Base-by-base conservation (phyloP, 2,797 vertebrate genomes). In the Dryobates pubescens region DNA sequence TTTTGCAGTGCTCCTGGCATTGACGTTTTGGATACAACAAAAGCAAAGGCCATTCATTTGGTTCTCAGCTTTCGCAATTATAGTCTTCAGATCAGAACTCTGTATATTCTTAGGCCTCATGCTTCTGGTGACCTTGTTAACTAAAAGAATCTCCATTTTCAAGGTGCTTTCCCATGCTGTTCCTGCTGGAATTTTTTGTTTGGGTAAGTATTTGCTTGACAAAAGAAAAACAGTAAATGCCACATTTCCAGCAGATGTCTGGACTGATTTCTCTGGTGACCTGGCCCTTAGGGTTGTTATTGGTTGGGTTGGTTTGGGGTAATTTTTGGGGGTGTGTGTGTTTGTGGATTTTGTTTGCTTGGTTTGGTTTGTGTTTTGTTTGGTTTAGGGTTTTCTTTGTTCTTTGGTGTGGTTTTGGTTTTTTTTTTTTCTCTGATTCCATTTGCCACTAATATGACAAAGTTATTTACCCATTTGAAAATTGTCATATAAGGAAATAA, bases 41-140 rank as follows among this genome's bases (percentile, higher is more conserved):
- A 98, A 97, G 64, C 96, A 98, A 23, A 94, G 97, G 19, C 80
- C 84, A 2, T 99, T 99, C 96, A 96, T 99, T 96, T 94, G 97
- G 97, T 98, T 99, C 77, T 99, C 99, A 2, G 99, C 99, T 14
- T 96, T 99, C 13, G 98, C 97, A 74, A 98, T 99, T 93, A 98
- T 99, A 18, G 98, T 99, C 95, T 99, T 99, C 97, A 98, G 99
- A 65, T 98, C 98, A 0, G 99, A 99, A 94, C 98, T 99, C 38
- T 98, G 98, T 96, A 96, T 99, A 90, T 97, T 99, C 65, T 93
- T 99, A 89, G 99, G 99, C 63, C 97, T 99, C 69, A 98, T 99
- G 98, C 96, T 99, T 79, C 95, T 99, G 81, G 96, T 98, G 59
- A 98, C 97, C 0, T 96, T 99, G 84, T 51, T 97, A 89, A 97